Percentiles rank a stretch among this genome's conserved stretches.
Conservation (phyloP, 2,113 vertebrate species). For the Acrocephalus kingi region DNA sequence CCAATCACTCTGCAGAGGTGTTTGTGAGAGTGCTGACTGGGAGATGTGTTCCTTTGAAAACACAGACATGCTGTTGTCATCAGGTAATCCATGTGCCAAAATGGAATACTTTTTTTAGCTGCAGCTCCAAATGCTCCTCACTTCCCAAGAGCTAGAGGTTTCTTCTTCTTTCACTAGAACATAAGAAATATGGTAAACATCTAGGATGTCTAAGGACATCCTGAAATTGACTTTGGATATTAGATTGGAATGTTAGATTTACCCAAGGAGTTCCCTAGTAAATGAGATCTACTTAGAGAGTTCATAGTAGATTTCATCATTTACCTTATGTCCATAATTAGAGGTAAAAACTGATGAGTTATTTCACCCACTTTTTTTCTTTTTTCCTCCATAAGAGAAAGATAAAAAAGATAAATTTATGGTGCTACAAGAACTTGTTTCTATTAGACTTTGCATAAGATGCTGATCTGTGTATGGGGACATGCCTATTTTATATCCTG, state of each 20-base stretch:
- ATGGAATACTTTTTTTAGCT: not conserved
- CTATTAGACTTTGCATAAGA: not conserved
- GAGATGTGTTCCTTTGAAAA: not conserved
- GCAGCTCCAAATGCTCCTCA: not conserved
- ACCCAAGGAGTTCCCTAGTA: not conserved
- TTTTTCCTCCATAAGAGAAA: not conserved
- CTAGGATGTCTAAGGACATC: not conserved
- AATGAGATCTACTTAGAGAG: not conserved
- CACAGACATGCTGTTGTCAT: accelerated
- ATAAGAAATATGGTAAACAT: not conserved
- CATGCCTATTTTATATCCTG: slow-evolving; percentile 27
- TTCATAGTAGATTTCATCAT: not conserved
- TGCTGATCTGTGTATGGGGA: not conserved
- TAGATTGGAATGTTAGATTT: not conserved
- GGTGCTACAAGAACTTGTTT: not conserved
- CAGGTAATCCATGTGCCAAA: not conserved
- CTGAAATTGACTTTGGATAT: not conserved
- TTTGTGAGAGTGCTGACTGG: not conserved
- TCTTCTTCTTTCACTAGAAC: not conserved
- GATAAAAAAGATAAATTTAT: not conserved
- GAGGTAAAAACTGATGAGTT: not conserved
- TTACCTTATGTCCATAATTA: not conserved
- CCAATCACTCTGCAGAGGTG: not conserved
- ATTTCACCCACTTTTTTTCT: not conserved
- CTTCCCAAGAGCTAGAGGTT: not conserved